Evolutionary conservation across 2,113 vertebrate species (phyloP).

Genomic region (Damaliscus lunatus): DNA sequence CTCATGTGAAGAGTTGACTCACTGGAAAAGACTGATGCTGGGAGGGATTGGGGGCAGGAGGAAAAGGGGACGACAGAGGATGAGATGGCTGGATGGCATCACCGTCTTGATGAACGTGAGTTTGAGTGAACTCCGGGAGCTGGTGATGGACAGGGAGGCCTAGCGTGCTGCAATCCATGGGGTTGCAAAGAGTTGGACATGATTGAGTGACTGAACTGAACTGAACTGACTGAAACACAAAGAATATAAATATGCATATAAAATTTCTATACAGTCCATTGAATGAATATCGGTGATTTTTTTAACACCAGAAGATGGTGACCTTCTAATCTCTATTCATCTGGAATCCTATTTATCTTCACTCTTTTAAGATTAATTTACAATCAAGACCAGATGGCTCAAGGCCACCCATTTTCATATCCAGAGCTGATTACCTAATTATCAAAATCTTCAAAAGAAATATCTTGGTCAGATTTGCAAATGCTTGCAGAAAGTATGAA

Average conservation of each 20-base stretch:
- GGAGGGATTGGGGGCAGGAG: too few species aligned
- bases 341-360: constrained; percentile 33
- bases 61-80: too few species aligned
- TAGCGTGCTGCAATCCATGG: too few species aligned
- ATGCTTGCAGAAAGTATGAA: neutral
- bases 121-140: too few species aligned
- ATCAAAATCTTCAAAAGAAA: constrained; percentile 8
- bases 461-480: neutral
- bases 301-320: neutral
- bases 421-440: neutral
- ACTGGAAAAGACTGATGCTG: too few species aligned
- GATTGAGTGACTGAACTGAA: too few species aligned
- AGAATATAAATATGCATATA: neutral
- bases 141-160: too few species aligned
- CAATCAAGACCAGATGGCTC: constrained; percentile 33
- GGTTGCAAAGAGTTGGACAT: too few species aligned
- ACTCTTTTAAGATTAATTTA: constrained; percentile 45
- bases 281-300: neutral
- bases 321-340: constrained; percentile 44
- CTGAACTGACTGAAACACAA: neutral
- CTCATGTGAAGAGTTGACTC: too few species aligned
- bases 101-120: too few species aligned
- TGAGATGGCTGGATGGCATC: too few species aligned
- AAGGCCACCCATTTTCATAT: constrained; percentile 28
- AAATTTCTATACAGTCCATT: neutral